phyloP scores from a whole-genome alignment of 2,888 invertebrate species.

The Amaurobius ferox region DNA sequence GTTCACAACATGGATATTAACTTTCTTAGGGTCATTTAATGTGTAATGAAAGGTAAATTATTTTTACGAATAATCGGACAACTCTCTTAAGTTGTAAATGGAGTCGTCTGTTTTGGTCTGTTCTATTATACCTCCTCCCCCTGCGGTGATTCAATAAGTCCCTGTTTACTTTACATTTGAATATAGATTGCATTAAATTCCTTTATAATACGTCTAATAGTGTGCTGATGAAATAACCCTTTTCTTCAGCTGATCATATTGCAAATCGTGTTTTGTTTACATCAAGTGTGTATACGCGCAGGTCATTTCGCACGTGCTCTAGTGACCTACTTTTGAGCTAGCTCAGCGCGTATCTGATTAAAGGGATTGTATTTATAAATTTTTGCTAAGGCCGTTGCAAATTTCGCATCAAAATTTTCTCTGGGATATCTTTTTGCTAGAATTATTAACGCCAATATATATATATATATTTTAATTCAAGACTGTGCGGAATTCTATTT shows the following conservation, averaged over 20 bases:
- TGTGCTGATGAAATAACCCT: background rate
- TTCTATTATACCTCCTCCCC: constrained; percentile 57
- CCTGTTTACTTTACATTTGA: constrained; percentile 7
- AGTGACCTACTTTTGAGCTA: constrained; percentile 66
- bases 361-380: constrained; percentile 55
- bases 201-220: background rate
- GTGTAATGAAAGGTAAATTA: too few species aligned
- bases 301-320: constrained; percentile 49
- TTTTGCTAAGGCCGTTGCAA: constrained; percentile 12
- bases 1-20: too few species aligned
- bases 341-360: constrained; percentile 51
- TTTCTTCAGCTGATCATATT: background rate
- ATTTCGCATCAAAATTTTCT: too few species aligned
- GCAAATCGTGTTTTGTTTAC: constrained; percentile 33
- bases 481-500: too few species aligned
- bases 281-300: constrained; percentile 21
- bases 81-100: constrained; percentile 21
- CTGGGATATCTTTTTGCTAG: too few species aligned
- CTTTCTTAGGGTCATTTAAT: too few species aligned
- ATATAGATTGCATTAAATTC: background rate
- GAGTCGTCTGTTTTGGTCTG: constrained; percentile 55
- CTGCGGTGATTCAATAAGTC: background rate
- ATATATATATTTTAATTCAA: too few species aligned
- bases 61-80: background rate
- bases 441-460: too few species aligned